Conservation (phyloP, 1,140 invertebrate species). For the Cryptotermes secundus region DNA sequence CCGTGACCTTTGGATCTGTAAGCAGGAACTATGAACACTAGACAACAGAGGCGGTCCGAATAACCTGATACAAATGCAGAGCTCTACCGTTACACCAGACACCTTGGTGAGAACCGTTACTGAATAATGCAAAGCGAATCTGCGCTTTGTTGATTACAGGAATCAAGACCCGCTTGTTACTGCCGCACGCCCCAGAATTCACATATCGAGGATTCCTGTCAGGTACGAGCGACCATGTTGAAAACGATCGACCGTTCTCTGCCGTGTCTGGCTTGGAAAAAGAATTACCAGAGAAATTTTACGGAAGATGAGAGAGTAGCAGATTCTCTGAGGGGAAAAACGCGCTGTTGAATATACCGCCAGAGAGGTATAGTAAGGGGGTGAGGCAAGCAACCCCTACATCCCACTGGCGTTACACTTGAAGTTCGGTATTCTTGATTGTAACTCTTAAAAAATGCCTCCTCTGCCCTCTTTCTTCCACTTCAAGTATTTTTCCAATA, state of each 20-base stretch:
- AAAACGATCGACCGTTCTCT: not conserved
- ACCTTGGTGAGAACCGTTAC: too few species aligned
- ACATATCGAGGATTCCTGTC: not conserved
- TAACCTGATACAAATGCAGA: too few species aligned
- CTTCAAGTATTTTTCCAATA: slow-evolving; percentile 14
- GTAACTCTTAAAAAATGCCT: slow-evolving; percentile 17
- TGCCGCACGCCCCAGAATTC: not conserved
- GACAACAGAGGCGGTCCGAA: too few species aligned
- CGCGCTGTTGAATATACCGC: not conserved
- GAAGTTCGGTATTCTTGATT: slow-evolving; percentile 12
- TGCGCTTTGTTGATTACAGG: not conserved
- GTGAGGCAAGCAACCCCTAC: too few species aligned
- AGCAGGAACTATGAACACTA: too few species aligned
- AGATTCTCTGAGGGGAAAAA: not conserved
- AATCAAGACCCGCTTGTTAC: not conserved
- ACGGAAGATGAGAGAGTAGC: not conserved
- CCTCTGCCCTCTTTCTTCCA: slow-evolving; percentile 10
- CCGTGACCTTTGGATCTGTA: too few species aligned
- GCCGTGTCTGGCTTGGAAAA: not conserved
- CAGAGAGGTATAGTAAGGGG: not conserved
- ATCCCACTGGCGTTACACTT: not conserved
- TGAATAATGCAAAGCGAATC: too few species aligned
- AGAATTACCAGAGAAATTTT: not conserved
- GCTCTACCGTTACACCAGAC: too few species aligned
- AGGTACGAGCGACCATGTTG: slow-evolving; percentile 4